Conservation (phyloP, 1,140 invertebrate genomes). For the Atta colombica region DNA sequence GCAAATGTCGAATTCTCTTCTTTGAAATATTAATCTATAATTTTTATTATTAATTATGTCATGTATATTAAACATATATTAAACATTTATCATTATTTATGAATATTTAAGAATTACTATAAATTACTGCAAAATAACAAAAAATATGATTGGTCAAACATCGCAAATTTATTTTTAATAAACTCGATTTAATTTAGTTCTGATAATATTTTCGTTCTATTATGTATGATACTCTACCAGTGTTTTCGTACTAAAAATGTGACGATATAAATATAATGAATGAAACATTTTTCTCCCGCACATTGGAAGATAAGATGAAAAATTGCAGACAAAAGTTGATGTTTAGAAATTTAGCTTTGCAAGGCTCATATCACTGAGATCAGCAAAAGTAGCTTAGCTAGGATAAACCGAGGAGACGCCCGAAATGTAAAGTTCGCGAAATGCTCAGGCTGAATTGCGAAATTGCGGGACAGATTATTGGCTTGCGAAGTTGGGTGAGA, state of each 20-base stretch:
- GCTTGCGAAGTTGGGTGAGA: constrained; percentile 77
- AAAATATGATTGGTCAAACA: background rate
- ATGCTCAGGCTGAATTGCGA: constrained; percentile 75
- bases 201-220: background rate
- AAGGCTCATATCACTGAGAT: constrained; percentile 55
- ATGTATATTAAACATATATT: constrained; percentile 12
- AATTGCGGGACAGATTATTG: constrained; percentile 81
- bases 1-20: background rate
- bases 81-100: background rate
- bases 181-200: background rate
- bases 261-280: background rate
- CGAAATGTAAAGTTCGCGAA: constrained; percentile 70
- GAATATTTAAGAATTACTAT: background rate
- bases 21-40: background rate
- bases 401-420: constrained; percentile 73
- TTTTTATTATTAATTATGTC: constrained; percentile 16
- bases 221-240: background rate
- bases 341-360: constrained; percentile 36
- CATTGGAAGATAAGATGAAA: background rate
- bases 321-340: constrained; percentile 24
- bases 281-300: background rate
- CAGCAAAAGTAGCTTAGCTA: constrained; percentile 72
- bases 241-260: background rate
- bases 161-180: background rate
- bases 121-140: background rate